Evolutionary conservation across 2,113 vertebrate genomes (phyloP).

Genomic region (Dasypus novemcinctus): DNA sequence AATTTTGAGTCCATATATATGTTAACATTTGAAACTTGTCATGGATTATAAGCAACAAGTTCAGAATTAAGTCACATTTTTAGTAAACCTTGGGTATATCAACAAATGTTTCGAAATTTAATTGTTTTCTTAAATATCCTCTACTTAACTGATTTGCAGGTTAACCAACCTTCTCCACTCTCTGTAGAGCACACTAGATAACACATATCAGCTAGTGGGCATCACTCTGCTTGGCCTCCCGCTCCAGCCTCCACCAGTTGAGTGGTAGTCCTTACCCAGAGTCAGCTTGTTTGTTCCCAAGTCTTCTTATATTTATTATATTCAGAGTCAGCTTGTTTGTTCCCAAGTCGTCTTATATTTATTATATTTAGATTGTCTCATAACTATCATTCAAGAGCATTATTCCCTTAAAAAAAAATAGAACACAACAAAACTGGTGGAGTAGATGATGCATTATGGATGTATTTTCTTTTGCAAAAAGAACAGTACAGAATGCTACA

Average conservation of each 20-base stretch:
- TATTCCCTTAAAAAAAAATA: not conserved
- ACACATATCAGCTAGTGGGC: rapidly evolving
- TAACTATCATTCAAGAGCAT: not conserved
- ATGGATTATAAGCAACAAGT: not conserved
- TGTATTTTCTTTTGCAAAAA: not conserved
- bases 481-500: not conserved
- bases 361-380: not conserved
- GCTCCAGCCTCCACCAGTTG: not conserved
- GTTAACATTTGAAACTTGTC: not conserved
- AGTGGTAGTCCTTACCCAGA: not conserved
- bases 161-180: not conserved
- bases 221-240: rapidly evolving
- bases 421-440: not conserved
- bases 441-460: not conserved
- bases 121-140: not conserved
- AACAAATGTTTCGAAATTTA: not conserved
- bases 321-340: not conserved
- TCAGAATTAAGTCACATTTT: not conserved
- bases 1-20: slow-evolving; percentile 8
- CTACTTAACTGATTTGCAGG: rapidly evolving
- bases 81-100: not conserved
- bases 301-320: not conserved
- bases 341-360: not conserved
- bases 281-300: not conserved
- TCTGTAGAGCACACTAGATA: too few relatives aligned